phyloP scores from a whole-genome alignment of 1,140 invertebrate genomes.

The Condylostylus longicornis region DNA sequence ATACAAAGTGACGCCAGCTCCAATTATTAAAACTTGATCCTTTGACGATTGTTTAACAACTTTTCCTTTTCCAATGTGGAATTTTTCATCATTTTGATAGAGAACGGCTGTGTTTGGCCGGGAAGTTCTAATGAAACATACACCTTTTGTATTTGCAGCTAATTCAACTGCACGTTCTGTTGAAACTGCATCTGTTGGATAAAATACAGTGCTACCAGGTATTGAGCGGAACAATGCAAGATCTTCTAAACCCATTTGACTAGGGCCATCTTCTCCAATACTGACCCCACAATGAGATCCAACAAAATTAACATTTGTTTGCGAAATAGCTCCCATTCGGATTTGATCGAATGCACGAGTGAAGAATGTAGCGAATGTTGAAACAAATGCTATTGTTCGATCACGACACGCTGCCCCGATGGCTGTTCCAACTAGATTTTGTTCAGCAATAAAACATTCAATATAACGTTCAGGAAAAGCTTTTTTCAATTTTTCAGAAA shows the following conservation, averaged over 20 bases:
- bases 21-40: slow-evolving; percentile 77
- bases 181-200: slow-evolving; percentile 91
- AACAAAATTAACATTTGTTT: slow-evolving; percentile 92
- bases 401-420: slow-evolving; percentile 83
- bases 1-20: slow-evolving; percentile 82
- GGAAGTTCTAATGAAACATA: slow-evolving; percentile 92
- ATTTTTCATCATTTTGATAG: slow-evolving; percentile 74
- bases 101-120: slow-evolving; percentile 77
- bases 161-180: slow-evolving; percentile 86
- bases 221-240: slow-evolving; percentile 88
- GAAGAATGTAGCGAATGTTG: slow-evolving; percentile 97
- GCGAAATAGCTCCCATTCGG: slow-evolving; percentile 97
- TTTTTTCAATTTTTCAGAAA: slow-evolving; percentile 78
- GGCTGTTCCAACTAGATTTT: slow-evolving; percentile 92
- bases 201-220: slow-evolving; percentile 88
- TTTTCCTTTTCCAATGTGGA: slow-evolving; percentile 66
- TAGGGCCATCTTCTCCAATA: slow-evolving; percentile 95
- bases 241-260: slow-evolving; percentile 98
- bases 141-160: slow-evolving; percentile 87
- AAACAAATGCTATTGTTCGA: slow-evolving; percentile 79
- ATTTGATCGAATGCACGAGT: slow-evolving; percentile 94
- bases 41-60: slow-evolving; percentile 55
- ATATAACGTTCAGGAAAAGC: slow-evolving; percentile 68
- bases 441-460: slow-evolving; percentile 98
- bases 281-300: slow-evolving; percentile 93